Base-by-base conservation (phyloP, 2,113 vertebrate genomes). In the Ceyx melanurus region DNA sequence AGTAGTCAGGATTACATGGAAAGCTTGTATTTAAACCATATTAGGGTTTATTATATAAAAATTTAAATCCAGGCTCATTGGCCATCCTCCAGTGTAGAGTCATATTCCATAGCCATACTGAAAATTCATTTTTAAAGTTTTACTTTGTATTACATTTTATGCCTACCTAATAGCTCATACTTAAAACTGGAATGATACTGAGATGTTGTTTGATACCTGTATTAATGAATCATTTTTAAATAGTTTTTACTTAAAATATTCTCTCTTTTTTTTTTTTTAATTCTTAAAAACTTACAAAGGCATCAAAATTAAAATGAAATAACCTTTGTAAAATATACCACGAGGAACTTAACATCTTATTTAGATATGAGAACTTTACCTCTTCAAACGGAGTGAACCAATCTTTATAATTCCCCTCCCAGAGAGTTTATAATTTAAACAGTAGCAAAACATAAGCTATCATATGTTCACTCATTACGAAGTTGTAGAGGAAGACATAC, bases 181-280 rank as follows among this genome's bases (percentile, higher is more conserved):
- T 88, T 82, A 37, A 29, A 89, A 68, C 18, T 40, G 13, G 46
- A 83, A 76, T 61, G 81, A 67, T 40, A 89, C 33, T 15, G 18
- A 82, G 57, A 81, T 89, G 51, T 74, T 72, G 56, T 72, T 88
- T 77, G 28, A 72, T 33, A 87, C 13, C 42, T 60, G 17, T 43
- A 79, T 79, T 86, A 90, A 92, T 61, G 42, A 86, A 88, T 88
- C 21, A 21, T 66, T 94, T 94, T 64, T 42, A 26, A 82, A 74
- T 29, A 67, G 4, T 60, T 92, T 88, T 84, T 71, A 84, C 37
- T 50, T 56, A 74, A 35, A 76, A 60, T 13, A 21, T 19, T 37
- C 37, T 35, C 35, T 35, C n/a, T 37, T 37, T 37, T 37, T 37
- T 9, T 70, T 70, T 25, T 2, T 4, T 14, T 31, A 48, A 54